These are phyloP conservation scores for Marmota flaviventris DNA, from an alignment of 2,113 vertebrate species.

Conservation along the genomic window DNA sequence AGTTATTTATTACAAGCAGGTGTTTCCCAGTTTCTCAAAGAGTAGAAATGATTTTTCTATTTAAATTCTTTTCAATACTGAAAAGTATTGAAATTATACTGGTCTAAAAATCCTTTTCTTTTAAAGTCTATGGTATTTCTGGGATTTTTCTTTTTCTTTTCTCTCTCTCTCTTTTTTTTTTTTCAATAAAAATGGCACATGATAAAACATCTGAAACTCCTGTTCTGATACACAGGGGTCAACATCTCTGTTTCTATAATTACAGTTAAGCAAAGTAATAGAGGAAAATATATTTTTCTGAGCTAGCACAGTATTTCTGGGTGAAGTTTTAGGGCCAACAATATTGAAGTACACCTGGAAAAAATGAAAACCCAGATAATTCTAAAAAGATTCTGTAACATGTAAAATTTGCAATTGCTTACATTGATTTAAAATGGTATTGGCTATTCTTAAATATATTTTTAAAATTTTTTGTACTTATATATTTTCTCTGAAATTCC, in stretches of 20 bases:
- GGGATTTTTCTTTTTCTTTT: not conserved
- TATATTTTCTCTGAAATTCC: constrained; percentile 48
- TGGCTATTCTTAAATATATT: constrained; percentile 22
- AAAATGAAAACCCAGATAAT: not conserved
- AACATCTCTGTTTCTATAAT: not conserved
- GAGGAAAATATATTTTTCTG: not conserved
- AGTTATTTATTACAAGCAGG: not conserved
- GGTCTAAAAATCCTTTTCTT: not conserved
- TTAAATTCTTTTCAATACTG: not conserved
- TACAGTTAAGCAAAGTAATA: not conserved
- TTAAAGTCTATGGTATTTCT: not conserved
- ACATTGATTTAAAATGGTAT: constrained; percentile 31
- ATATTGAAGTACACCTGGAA: not conserved
- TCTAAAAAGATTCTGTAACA: not conserved
- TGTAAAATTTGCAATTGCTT: constrained; percentile 38
- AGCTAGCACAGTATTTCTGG: not conserved
- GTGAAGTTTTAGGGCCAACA: not conserved
- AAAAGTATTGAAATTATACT: not conserved
- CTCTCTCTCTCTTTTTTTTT: not conserved
- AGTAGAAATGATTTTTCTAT: not conserved
- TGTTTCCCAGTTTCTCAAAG: not conserved
- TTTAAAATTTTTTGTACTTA: not conserved
- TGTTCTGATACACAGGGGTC: not conserved
- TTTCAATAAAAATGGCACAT: not conserved
- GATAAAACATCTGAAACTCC: not conserved